A percentile compares a stretch with the other conserved stretches of the same genome.
These are phyloP conservation scores for Drosophila mercatorum DNA, from an alignment of 2,888 invertebrate genomes.

Conservation along the genomic window DNA sequence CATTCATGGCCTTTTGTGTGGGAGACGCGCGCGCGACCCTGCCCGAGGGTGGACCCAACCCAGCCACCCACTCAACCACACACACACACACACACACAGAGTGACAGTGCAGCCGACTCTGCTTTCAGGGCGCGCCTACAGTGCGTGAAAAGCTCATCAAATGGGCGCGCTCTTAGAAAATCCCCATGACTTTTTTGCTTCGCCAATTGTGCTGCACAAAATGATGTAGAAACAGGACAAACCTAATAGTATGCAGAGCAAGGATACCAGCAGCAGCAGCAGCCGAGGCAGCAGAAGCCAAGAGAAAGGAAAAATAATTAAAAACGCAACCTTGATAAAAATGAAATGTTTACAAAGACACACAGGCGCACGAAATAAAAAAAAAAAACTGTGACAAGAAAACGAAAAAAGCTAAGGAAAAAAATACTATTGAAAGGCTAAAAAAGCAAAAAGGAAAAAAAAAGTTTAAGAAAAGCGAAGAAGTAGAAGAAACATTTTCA, in stretches of 20 bases:
- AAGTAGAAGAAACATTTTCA: constrained; percentile 50
- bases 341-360: constrained; percentile 82
- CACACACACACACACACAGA: neutral
- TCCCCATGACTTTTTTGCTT: constrained; percentile 47
- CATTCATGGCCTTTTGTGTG: constrained; percentile 64
- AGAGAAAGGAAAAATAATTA: constrained; percentile 83
- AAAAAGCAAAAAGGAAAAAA: constrained; percentile 29
- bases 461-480: constrained; percentile 12
- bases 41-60: constrained; percentile 46
- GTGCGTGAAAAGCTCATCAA: constrained; percentile 80
- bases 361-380: constrained; percentile 52
- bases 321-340: constrained; percentile 84
- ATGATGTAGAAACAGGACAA: constrained; percentile 74
- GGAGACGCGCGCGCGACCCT: constrained; percentile 60
- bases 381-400: constrained; percentile 61
- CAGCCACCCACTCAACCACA: neutral
- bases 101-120: constrained; percentile 7
- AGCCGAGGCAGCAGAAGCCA: constrained; percentile 30
- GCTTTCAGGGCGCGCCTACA: constrained; percentile 68
- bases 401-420: constrained; percentile 18
- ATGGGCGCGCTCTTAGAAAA: constrained; percentile 51
- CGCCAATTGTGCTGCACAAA: constrained; percentile 56
- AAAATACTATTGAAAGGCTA: constrained; percentile 64
- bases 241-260: constrained; percentile 70
- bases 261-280: constrained; percentile 27